Conservation (phyloP, 2,797 vertebrate genomes). For the Brachyrhaphis roseni region DNA sequence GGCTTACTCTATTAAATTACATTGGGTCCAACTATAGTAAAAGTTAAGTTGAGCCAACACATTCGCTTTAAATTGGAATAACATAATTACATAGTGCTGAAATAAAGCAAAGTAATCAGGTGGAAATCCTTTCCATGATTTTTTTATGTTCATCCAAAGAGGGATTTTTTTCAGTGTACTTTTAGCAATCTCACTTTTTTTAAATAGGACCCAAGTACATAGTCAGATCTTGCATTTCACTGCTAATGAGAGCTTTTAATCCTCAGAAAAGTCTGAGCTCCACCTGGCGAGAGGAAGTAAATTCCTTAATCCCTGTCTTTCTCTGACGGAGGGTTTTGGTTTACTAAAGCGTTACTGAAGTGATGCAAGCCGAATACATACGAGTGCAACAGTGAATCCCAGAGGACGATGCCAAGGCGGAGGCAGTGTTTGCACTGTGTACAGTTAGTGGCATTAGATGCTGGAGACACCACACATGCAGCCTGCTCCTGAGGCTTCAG, state of each 20-base stretch:
- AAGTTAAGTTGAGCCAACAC: no score
- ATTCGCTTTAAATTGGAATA: no score
- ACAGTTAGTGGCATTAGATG: constrained; percentile 89
- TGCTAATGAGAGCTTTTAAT: constrained; percentile 64
- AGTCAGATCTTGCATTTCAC: constrained; percentile 28
- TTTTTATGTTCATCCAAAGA: no score
- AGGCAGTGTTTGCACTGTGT: constrained; percentile 75
- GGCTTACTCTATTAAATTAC: no score
- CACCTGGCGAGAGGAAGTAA: constrained; percentile 64
- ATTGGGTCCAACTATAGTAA: no score
- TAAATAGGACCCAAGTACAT: constrained; percentile 42
- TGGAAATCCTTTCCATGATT: no score
- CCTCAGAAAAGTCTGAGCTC: constrained; percentile 64
- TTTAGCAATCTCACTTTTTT: constrained; percentile 27
- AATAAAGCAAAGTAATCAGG: no score
- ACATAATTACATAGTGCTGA: no score
- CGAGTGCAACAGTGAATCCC: constrained; percentile 77
- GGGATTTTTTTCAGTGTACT: no score
- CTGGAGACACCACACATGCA: constrained; percentile 85
- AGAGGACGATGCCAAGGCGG: constrained; percentile 58
- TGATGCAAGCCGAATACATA: constrained; percentile 78
- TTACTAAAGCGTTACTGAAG: constrained; percentile 61
- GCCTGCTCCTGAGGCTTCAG: constrained; percentile 79
- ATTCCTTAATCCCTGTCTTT: constrained; percentile 68
- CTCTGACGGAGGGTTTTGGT: constrained; percentile 61